Percentiles rank a stretch among this genome's conserved stretches.
These are phyloP conservation scores for Papilio demoleus DNA, from an alignment of 2,888 invertebrate species.

Conservation along the genomic window DNA sequence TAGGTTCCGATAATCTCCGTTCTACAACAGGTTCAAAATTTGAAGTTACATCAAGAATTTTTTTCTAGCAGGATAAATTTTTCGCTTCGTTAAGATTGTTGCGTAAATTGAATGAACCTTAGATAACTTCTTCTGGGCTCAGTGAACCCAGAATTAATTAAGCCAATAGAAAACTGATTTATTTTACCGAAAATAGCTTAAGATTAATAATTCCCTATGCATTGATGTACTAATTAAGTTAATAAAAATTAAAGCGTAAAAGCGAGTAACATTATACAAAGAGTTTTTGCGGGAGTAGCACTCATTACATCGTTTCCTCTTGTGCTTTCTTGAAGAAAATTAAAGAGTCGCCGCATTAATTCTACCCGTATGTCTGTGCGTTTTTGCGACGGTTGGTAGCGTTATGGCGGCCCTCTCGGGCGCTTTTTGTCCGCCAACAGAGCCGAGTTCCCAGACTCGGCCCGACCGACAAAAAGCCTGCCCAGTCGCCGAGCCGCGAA, in stretches of 20 bases:
- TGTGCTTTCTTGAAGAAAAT: slow-evolving; percentile 82
- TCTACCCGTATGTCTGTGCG: slow-evolving; percentile 75
- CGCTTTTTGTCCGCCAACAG: slow-evolving; percentile 63
- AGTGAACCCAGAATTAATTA: no score
- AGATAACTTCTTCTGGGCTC: no score
- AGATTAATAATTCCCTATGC: no score
- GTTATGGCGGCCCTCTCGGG: slow-evolving; percentile 69
- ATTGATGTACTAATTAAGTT: background rate
- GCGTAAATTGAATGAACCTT: no score
- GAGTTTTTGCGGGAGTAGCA: slow-evolving; percentile 75
- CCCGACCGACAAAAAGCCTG: slow-evolving; percentile 63
- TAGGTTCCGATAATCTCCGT: no score
- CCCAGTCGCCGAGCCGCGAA: slow-evolving; percentile 47
- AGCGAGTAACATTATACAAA: slow-evolving; percentile 74
- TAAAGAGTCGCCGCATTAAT: slow-evolving; percentile 81
- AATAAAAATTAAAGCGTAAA: slow-evolving; percentile 50
- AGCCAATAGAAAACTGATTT: no score
- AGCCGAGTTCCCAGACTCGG: slow-evolving; percentile 72
- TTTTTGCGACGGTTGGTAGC: slow-evolving; percentile 68
- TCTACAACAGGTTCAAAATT: background rate
- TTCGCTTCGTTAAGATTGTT: no score
- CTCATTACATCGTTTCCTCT: slow-evolving; percentile 82
- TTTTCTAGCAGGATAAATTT: no score
- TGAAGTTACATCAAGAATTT: background rate
- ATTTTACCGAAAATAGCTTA: no score